Evolutionary conservation across 2,888 invertebrate genomes (phyloP).

Genomic region (Nymphalis c-album): DNA sequence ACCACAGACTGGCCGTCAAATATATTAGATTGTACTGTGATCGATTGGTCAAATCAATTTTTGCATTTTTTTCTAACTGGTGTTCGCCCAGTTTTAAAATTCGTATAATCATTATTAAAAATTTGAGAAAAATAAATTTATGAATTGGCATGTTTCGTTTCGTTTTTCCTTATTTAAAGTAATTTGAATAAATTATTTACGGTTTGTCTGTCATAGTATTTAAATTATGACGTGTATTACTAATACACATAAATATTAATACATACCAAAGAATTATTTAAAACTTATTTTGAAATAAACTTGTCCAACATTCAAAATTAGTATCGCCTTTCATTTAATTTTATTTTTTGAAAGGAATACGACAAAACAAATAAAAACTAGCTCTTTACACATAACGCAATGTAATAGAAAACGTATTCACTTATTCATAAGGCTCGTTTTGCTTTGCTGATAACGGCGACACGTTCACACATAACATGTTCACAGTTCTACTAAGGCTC

Average conservation of each 20-base stretch:
- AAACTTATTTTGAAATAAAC: not conserved
- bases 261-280: not conserved
- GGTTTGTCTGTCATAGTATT: too few relatives aligned
- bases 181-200: too few relatives aligned
- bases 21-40: too few relatives aligned
- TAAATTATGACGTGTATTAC: too few relatives aligned
- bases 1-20: too few relatives aligned
- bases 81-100: too few relatives aligned
- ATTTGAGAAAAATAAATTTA: too few relatives aligned
- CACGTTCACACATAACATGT: constrained; percentile 19
- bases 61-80: too few relatives aligned
- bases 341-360: constrained; percentile 6
- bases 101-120: too few relatives aligned
- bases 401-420: not conserved
- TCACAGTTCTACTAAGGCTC: constrained; percentile 19
- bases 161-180: too few relatives aligned
- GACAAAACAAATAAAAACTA: constrained; percentile 5
- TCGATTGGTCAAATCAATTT: too few relatives aligned
- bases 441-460: not conserved
- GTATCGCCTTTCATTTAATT: not conserved
- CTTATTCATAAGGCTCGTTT: not conserved
- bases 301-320: not conserved
- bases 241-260: not conserved
- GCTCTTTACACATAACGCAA: not conserved
- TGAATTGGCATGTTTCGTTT: too few relatives aligned